Base-by-base conservation (phyloP, 2,888 invertebrate species). In the Alcis repandata region DNA sequence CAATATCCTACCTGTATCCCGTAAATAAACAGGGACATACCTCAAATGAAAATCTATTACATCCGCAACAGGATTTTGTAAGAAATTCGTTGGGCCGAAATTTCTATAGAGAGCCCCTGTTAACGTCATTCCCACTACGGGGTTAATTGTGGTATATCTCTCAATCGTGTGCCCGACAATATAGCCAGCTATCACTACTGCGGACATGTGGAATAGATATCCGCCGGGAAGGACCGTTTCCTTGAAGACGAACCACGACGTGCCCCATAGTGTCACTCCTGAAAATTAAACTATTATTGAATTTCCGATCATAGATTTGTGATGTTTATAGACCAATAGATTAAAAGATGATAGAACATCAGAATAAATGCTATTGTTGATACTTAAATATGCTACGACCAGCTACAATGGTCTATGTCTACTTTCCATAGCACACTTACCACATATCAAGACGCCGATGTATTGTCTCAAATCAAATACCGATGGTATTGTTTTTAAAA, bases 61-160 rank as follows among this genome's bases (percentile, higher is more conserved):
- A 71, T 91, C 79, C 51, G 91, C 91, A 33, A 76, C 65, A 38
- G 88, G 80, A 70, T 88, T 79, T 51, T 87, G 83, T 68, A 92
- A 78, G 70, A 88, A 87, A 72, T 84, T 90, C 38, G 77, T 75
- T 43, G 87, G 78, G 15, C 86, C 86, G 36, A 90, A 82, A 70
- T 86, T 84, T 80, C 91, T 89, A 69, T 83, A 91, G 27, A 92
- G 72, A 13, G 85, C 90, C 59, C 93, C 93, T 38, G 85, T 81
- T 51, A 93, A 73, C 27, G 91, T 90, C 93, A 93, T 93, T 9
- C 92, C 92, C 11, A 92, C 89, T 8, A 91, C 84, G 15, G 91
- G 84, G 69, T 86, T 86, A 58, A 93, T 75, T 38, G 89, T 88
- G 41, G 92, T 92, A 68, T 84, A 90, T 73, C 91, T 80, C 73